phyloP scores from a whole-genome alignment of 2,888 invertebrate species.

The Dryobotodes eremita region DNA sequence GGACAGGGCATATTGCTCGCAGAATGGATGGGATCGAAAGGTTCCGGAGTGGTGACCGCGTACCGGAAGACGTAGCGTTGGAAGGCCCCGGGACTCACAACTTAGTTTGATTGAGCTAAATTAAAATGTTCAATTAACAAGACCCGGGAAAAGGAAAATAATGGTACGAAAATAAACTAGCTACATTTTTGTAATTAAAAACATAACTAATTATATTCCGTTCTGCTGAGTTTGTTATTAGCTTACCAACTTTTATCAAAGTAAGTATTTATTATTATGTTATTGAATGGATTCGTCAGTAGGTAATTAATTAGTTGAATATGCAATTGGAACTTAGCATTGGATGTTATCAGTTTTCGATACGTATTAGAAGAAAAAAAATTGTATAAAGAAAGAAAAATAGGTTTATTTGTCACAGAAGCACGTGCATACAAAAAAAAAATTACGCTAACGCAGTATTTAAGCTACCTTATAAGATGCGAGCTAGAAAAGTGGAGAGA shows the following conservation, averaged over 20 bases:
- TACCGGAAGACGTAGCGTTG: too few species aligned
- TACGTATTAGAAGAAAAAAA: background rate
- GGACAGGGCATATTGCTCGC: too few species aligned
- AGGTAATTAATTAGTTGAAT: background rate
- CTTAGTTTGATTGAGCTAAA: conserved; percentile 29
- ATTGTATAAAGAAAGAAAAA: background rate
- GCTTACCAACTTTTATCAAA: background rate
- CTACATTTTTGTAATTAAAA: conserved; percentile 21
- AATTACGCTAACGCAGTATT: too few species aligned
- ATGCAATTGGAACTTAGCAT: background rate
- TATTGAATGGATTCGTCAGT: background rate
- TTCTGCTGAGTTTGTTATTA: background rate
- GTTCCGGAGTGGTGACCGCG: too few species aligned
- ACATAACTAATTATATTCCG: conserved; percentile 11
- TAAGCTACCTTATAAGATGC: background rate
- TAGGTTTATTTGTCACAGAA: too few species aligned
- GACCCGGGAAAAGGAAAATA: conserved; percentile 7
- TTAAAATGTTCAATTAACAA: conserved; percentile 41
- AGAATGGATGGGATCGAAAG: too few species aligned
- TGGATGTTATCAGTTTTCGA: background rate
- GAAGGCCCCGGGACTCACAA: too few species aligned
- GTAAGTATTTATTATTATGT: background rate
- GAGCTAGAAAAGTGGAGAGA: background rate
- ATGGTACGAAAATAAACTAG: conserved; percentile 12
- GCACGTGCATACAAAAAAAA: too few species aligned